These are phyloP conservation scores for Cosmopolites sordidus DNA, from an alignment of 2,888 invertebrate genomes.

Conservation along the genomic window DNA sequence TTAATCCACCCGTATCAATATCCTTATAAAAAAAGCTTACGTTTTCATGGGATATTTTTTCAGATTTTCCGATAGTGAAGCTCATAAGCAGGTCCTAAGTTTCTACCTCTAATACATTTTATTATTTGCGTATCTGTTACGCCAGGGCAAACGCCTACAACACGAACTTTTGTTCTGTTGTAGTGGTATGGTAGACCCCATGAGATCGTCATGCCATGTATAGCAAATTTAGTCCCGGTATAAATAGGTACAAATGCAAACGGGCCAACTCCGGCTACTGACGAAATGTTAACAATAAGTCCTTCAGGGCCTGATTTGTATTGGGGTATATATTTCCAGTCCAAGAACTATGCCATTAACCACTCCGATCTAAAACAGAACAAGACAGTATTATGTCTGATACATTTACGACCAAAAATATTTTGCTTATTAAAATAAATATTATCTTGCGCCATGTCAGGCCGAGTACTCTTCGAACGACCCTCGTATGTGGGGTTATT, in stretches of 20 bases:
- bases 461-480: no score
- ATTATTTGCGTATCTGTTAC: constrained; percentile 46
- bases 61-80: no score
- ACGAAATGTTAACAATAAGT: constrained; percentile 13
- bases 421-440: no score
- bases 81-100: constrained; percentile 6
- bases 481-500: no score
- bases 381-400: no score
- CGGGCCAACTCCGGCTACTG: constrained; percentile 8
- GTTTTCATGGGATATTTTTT: no score
- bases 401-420: no score
- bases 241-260: constrained; percentile 11
- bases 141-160: constrained; percentile 52
- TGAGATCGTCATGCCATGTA: constrained; percentile 11
- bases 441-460: no score
- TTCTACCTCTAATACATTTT: not conserved
- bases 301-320: constrained; percentile 10
- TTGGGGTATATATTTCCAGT: constrained; percentile 15
- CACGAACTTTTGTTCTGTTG: constrained; percentile 48
- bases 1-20: no score
- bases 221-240: constrained; percentile 13
- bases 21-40: no score
- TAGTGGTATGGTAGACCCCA: constrained; percentile 29
- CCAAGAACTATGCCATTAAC: constrained; percentile 15
- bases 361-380: constrained; percentile 18